Conservation (phyloP, 2,888 invertebrate genomes). For the Drymonia ruficornis region DNA sequence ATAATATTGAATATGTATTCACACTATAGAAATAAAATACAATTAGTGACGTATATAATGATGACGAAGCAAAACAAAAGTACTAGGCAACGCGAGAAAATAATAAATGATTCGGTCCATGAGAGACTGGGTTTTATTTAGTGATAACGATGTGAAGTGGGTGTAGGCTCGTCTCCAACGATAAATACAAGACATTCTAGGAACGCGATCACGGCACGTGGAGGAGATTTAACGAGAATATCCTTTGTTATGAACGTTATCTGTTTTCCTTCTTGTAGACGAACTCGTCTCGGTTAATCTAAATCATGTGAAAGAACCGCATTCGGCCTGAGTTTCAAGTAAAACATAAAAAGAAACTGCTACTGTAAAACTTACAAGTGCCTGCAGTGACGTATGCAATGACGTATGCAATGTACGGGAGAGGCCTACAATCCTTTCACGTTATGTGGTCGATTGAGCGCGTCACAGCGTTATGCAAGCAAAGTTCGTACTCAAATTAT, state of each 20-base stretch:
- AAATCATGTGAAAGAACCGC: no score
- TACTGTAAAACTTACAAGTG: no score
- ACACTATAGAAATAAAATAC: no score
- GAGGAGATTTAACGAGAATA: neutral
- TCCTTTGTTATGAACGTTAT: neutral
- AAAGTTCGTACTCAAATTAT: constrained; percentile 14
- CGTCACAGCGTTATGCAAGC: constrained; percentile 23
- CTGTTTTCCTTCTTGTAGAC: neutral
- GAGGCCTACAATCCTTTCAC: neutral
- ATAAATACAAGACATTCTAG: constrained; percentile 4
- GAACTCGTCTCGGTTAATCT: neutral
- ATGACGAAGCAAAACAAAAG: neutral
- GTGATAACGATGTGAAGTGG: constrained; percentile 20
- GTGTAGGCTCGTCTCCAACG: constrained; percentile 15
- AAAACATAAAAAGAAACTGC: no score
- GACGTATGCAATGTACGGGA: neutral
- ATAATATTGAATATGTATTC: no score
- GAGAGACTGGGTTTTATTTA: constrained; percentile 17
- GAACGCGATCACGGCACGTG: neutral
- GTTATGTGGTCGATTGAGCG: neutral
- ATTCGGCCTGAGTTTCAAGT: no score
- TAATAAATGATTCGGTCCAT: constrained; percentile 9
- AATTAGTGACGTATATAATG: neutral
- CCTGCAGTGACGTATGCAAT: neutral
- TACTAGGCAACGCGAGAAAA: constrained; percentile 8